These are phyloP conservation scores for Drosophila pseudotakahashii DNA, from an alignment of 2,888 invertebrate species.

Conservation along the genomic window DNA sequence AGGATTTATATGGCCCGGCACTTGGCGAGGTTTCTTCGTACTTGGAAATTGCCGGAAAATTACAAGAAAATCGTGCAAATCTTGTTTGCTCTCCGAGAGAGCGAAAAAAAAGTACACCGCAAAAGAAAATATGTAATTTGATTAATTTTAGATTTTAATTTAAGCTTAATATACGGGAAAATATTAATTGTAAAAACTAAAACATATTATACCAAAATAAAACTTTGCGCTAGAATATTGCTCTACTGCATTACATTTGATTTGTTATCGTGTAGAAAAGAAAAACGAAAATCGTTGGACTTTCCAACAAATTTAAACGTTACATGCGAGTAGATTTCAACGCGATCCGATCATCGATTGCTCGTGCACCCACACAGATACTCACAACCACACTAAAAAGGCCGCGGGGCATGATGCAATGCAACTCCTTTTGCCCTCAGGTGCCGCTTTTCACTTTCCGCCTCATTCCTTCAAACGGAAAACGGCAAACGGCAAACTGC, in stretches of 20 bases:
- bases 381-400: conserved; percentile 9
- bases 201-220: no score
- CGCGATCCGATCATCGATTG: conserved; percentile 74
- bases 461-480: background rate
- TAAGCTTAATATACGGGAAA: background rate
- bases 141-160: background rate
- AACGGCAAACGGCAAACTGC: no score
- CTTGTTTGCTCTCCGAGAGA: conserved; percentile 70
- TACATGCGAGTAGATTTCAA: conserved; percentile 80
- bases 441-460: conserved; percentile 80
- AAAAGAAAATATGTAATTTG: background rate
- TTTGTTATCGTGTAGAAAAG: background rate
- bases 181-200: no score
- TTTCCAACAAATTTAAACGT: conserved; percentile 80
- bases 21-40: conserved; percentile 48
- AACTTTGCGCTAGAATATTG: no score
- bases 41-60: conserved; percentile 75
- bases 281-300: conserved; percentile 45
- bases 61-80: conserved; percentile 83
- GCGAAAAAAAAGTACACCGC: background rate
- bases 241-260: background rate
- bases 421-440: conserved; percentile 78
- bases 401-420: conserved; percentile 44
- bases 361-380: conserved; percentile 69
- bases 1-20: conserved; percentile 65